Percentiles rank a stretch among this genome's conserved stretches.
Evolutionary conservation across 2,797 vertebrate species (phyloP).

Genomic region (Ataeniobius toweri): DNA sequence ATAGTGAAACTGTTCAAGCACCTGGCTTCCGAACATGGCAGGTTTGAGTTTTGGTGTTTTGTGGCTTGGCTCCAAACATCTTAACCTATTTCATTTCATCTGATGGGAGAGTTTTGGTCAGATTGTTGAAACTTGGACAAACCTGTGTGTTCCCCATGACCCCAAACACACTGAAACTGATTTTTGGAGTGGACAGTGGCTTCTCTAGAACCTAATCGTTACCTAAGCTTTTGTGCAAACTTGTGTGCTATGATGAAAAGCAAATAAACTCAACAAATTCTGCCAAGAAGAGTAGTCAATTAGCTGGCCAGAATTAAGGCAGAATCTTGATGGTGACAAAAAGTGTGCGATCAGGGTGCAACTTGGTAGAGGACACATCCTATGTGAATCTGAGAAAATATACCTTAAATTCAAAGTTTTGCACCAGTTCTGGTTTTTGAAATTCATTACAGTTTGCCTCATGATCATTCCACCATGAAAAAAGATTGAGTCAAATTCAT

Average conservation of each 20-base stretch:
- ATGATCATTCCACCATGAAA: background rate
- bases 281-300: background rate
- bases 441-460: background rate
- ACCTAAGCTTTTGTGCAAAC: background rate
- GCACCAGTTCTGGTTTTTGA: background rate
- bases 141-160: too few species aligned
- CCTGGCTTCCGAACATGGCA: background rate
- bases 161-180: too few species aligned
- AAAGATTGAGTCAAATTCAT: background rate
- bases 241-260: background rate
- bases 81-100: background rate
- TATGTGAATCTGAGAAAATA: background rate
- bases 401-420: background rate
- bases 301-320: background rate
- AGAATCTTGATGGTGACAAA: background rate
- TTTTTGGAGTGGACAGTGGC: too few species aligned
- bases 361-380: background rate
- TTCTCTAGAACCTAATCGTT: background rate
- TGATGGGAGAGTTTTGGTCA: too few species aligned
- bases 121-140: too few species aligned
- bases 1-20: background rate
- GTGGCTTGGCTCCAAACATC: background rate
- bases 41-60: background rate
- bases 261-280: background rate
- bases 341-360: background rate